Evolutionary conservation across 2,113 vertebrate species (phyloP), one percentile per base, ranked within the genome.

Genomic region (Catharus minimus): DNA sequence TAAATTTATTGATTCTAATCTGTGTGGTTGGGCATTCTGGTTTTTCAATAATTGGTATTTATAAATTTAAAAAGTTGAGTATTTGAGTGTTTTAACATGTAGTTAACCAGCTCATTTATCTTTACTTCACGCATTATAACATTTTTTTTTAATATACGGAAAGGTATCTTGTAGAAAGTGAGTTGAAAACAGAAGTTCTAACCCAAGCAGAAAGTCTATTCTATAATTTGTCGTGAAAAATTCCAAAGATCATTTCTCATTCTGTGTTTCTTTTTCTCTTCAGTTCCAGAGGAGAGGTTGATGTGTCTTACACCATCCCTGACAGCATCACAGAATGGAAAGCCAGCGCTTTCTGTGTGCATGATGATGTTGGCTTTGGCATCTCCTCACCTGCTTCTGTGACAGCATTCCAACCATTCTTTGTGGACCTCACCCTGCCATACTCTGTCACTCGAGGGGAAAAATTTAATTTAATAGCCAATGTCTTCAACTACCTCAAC

Each of bases 261-360:
- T 85, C 33, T 82, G 9, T 28, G 65, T 58, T 75, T 95, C 16
- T 38, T 49, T 3, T 64, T 82, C 44, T 36, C 47, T 43, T 60
- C 58, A 98, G 97, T 61, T 92, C 97, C 61, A 96, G 55, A 5
- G 97, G 98, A 43, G 75, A 92, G 10, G 82, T 33, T 2, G 41
- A 82, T 46, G 16, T 90, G 38, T 72, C 68, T 5, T 96, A 98
- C 77, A 97, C 86, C 1, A 93, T 98, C 33, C 99, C 98, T 6
- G 98, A 99, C 95, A 98, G 97, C 52, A 98, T 99, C 96, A 99
- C 98, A 3, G 97, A 98, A 32, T 99, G 99, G 99, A 97, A 98
- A 24, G 98, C 98, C 9, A 98, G 92, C 0, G 97, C 98, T 12
- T 99, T 99, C 97, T 99, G 99, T 4, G 66, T 98, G 56, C 98